A percentile compares a stretch with the other conserved stretches of the same genome.
Conservation (phyloP, 2,113 vertebrate species). For the Polyodon spathula region DNA sequence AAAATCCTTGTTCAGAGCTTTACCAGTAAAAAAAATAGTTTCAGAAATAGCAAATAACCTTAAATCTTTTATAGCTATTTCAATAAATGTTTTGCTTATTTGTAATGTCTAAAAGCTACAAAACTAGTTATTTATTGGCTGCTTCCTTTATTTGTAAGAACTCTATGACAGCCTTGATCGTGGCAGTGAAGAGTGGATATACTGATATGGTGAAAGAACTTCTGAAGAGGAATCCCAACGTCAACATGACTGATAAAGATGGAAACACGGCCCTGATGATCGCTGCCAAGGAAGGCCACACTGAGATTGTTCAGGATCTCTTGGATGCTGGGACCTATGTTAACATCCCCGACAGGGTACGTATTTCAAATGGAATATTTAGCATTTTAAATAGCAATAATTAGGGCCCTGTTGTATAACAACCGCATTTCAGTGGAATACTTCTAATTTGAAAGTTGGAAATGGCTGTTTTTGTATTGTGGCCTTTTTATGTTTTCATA, state of each 20-base stretch:
- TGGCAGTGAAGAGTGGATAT: slow-evolving; percentile 87
- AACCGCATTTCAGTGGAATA: no score
- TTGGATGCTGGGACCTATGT: slow-evolving; percentile 92
- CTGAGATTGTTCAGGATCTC: slow-evolving; percentile 90
- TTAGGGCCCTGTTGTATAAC: no score
- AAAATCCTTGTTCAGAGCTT: no score
- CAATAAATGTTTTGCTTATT: no score
- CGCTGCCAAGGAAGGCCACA: slow-evolving; percentile 89
- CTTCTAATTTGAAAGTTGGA: no score
- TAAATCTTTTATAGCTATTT: no score
- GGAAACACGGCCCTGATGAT: slow-evolving; percentile 95
- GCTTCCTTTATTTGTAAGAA: slow-evolving; percentile 57
- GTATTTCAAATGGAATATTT: slow-evolving; percentile 9
- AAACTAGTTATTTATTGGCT: not conserved
- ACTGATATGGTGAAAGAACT: slow-evolving; percentile 89
- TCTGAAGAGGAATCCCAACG: slow-evolving; percentile 88
- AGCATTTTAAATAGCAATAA: no score
- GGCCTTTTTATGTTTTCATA: no score
- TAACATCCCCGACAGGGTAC: slow-evolving; percentile 89
- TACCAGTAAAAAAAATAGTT: no score
- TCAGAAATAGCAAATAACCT: no score
- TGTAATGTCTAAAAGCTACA: no score
- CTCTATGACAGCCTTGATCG: slow-evolving; percentile 95
- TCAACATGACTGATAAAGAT: slow-evolving; percentile 94
- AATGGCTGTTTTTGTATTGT: no score